phyloP scores from a whole-genome alignment of 2,888 invertebrate genomes.

The Gasteruption jaculator region DNA sequence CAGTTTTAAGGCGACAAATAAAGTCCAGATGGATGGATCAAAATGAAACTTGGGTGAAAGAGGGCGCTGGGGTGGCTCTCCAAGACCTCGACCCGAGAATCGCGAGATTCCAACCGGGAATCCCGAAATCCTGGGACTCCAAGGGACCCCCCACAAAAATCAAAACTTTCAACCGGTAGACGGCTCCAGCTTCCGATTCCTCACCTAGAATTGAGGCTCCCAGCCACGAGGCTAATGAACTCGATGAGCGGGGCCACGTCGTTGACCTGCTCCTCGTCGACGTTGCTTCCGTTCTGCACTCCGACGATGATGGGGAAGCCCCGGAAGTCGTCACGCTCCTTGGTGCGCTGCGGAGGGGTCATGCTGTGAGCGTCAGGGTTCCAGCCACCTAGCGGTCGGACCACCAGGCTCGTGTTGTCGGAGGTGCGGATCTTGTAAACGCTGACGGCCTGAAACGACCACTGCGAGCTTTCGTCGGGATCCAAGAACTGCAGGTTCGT shows the following conservation, averaged over 20 bases:
- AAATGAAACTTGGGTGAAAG: too few species aligned
- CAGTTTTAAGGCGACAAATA: too few species aligned
- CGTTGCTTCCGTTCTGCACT: conserved; percentile 50
- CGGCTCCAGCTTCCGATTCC: too few species aligned
- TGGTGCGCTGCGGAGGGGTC: conserved; percentile 32
- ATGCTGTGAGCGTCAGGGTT: conserved; percentile 32
- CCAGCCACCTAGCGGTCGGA: conserved; percentile 41
- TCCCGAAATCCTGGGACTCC: too few species aligned
- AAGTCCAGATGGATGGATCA: too few species aligned
- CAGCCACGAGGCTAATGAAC: conserved; percentile 54
- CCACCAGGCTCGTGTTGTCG: conserved; percentile 42
- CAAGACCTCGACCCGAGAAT: too few species aligned
- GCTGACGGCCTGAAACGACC: conserved; percentile 39
- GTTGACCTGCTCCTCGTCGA: conserved; percentile 50
- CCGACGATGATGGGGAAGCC: conserved; percentile 51
- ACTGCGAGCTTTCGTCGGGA: conserved; percentile 29
- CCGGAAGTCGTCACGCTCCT: conserved; percentile 39
- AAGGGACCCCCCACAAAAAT: too few species aligned
- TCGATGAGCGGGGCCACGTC: conserved; percentile 51
- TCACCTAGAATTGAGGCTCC: conserved; percentile 56
- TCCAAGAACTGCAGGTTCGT: conserved; percentile 31
- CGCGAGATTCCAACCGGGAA: too few species aligned
- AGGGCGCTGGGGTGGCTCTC: too few species aligned
- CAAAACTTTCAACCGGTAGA: too few species aligned
- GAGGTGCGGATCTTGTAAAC: conserved; percentile 42